Base-by-base conservation (phyloP, 2,113 vertebrate species). In the Phasianus colchicus region DNA sequence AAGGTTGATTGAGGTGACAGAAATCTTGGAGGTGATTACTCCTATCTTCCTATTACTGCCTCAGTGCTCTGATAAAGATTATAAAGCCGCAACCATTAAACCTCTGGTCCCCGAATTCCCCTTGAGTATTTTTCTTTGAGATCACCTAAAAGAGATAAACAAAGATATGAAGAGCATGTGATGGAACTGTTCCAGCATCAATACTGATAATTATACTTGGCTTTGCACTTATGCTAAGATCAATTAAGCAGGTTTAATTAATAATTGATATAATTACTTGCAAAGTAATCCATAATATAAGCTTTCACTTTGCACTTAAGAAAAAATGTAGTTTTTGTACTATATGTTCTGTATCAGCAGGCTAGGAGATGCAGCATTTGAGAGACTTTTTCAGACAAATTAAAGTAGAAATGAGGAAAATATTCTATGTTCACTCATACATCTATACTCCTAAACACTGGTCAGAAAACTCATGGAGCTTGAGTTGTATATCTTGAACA, bases 21-120 rank as follows among this genome's bases (percentile, higher is more conserved):
- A 84, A 85, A 30, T 70, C 80, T 60, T 74, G n/a, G 65, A 88
- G 72, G 20, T 71, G 77, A 70, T 84, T 92, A 76, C 45, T 11
- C 42, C 34, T 71, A 60, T 80, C 83, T 88, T 91, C 74, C 0
- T 2, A 81, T 85, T 81, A 64, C 42, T 91, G 72, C 38, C 82
- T n/a, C 80, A 89, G 91, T 95, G 72, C n/a, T 73, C 66, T 93
- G 94, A 96, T 94, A 95, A 95, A 89, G 69, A 80, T 40, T 58
- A 29, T 47, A 79, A 87, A 94, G 76, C 29, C 66, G 47, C 64
- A 95, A 40, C 72, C 75, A 95, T 91, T 79, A 77, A 85, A 42
- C 38, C 75, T 83, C 82, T 88, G 17, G 12, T 94, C 72, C 85
- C 64, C 89, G 92, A 92, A 83, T 83, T 92, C 82, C 93, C 94